Evolutionary conservation across 2,113 vertebrate genomes (phyloP), one percentile per base, ranked within the genome.

Genomic region (Megatriorchis doriae): DNA sequence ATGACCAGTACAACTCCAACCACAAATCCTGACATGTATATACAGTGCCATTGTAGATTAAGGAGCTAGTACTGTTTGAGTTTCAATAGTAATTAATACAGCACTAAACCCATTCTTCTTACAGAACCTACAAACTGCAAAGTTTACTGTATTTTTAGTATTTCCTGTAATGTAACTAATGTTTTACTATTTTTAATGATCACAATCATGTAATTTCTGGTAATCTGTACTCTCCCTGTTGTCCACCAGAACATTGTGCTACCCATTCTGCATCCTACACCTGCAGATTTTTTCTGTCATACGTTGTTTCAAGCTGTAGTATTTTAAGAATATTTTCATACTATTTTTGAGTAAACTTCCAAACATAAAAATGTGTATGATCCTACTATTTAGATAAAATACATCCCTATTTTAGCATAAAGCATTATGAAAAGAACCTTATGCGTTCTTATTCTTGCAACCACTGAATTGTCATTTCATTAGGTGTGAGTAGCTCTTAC

Each of bases 311-410:
- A 75, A 92, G 36, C 52, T 95, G 72, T 84, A 85, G 75, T 92
- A 82, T 82, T 95, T 93, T 88, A 83, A 87, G 58, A 88, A 75
- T 91, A 92, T 88, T 94, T 94, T 86, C 50, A 23, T 94, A 92
- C 67, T 89, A 45, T 42, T 96, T 97, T 91, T 91, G 65, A 90
- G 94, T 97, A 88, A 96, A 94, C 29, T 94, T 96, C 70, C 63
- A 72, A 78, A 61, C 63, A 38, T 65, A 78, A 88, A 81, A 67
- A 56, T 22, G 52, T 94, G 53, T 96, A 50, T 0, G 2, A 59
- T 83, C 40, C 56, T 96, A 36, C 86, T 93, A 6, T 85, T 88
- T 62, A 74, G 82, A 36, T 79, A 72, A 95, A 92, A 61, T 71
- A 56, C 74, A 77, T 63, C 45, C 63, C 50, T 80, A 13, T 52